A percentile compares a stretch with the other conserved stretches of the same genome.
Conservation (phyloP, 2,888 invertebrate genomes). For the Scaeva pyrastri region DNA sequence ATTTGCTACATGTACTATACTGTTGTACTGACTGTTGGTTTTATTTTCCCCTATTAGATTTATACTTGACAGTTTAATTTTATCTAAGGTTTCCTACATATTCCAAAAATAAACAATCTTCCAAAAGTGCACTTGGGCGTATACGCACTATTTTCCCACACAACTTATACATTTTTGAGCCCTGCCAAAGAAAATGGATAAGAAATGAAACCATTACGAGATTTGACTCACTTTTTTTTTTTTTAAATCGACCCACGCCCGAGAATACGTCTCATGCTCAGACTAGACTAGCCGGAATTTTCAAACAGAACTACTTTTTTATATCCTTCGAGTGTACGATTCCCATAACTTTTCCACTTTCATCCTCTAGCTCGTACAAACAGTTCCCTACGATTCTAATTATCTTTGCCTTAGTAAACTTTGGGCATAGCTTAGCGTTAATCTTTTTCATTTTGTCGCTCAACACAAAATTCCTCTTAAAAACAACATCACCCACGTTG, state of each 20-base stretch:
- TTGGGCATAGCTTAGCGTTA: slow-evolving; percentile 10
- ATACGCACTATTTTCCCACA: too few species aligned
- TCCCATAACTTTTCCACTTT: background rate
- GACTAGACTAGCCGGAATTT: background rate
- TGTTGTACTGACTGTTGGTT: too few species aligned
- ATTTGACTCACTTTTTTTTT: background rate
- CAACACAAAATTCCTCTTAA: slow-evolving; percentile 6
- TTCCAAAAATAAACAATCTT: too few species aligned
- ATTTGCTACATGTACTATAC: too few species aligned
- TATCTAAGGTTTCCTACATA: too few species aligned
- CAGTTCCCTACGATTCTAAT: background rate
- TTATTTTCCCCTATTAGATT: too few species aligned
- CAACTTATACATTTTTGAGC: background rate
- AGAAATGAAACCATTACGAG: background rate
- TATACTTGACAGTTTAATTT: too few species aligned
- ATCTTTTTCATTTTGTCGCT: background rate
- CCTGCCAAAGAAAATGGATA: background rate
- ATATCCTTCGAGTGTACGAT: slow-evolving; percentile 4
- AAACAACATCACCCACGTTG: slow-evolving; percentile 3
- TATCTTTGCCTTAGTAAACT: slow-evolving; percentile 3
- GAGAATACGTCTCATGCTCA: background rate
- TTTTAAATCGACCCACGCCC: background rate
- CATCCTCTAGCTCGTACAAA: slow-evolving; percentile 6
- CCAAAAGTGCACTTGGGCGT: too few species aligned
- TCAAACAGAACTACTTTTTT: background rate